Base-by-base conservation (phyloP, 2,113 vertebrate species). In the Montifringilla adamsi region DNA sequence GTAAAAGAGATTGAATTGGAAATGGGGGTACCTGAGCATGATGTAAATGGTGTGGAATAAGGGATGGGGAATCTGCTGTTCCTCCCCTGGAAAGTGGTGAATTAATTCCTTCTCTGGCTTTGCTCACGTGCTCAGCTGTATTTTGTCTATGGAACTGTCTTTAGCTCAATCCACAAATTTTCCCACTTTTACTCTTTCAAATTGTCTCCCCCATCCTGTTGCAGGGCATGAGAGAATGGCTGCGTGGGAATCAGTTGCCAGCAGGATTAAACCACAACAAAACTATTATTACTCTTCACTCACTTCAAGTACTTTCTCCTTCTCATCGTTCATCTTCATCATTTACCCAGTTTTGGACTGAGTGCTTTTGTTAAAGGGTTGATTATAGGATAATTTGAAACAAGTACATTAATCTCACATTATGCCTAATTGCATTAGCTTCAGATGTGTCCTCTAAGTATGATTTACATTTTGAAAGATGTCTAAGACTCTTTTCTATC, bases 371-470 rank as follows among this genome's bases (percentile, higher is more conserved):
- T 94, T 93, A 91, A 89, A 69, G 76, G 27, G 37, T 37, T 96
- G 77, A 94, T 95, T 95, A 91, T 41, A 89, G 66, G 60, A 63
- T 94, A 89, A 96, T 94, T 66, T 89, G 70, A 82, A 95, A 64
- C 67, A 79, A 94, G 84, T 82, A 35, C 52, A 95, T 94, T 95
- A 95, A 91, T 95, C 81, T 84, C 75, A 84, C 70, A 87, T 95
- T 94, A 93, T 58, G 49, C 35, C 46, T 96, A 95, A 95, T 75
- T 92, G 70, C 76, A 93, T 95, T 95, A 96, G 49, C 70, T 95
- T 93, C 66, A 93, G 52, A 94, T 84, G 69, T 82, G 53, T 96
- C 84, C 86, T 74, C 11, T 90, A 94, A 95, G 94, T 78, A 64
- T 68, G 83, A 95, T 73, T 93, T 94, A 93, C 77, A 66, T 82